Base-by-base conservation (phyloP, 2,113 vertebrate species). In the Channa argus region DNA sequence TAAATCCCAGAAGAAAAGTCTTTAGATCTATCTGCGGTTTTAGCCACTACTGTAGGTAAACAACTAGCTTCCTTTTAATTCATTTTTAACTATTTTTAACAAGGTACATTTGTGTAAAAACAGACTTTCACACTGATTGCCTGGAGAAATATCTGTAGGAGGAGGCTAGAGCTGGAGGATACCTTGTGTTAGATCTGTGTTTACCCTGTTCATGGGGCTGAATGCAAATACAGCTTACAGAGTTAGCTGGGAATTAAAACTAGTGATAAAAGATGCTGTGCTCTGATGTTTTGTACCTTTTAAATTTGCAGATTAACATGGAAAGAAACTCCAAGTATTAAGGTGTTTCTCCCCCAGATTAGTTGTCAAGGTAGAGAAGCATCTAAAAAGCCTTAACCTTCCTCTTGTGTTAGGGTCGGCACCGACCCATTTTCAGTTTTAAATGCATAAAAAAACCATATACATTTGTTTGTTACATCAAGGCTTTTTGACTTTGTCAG, bases 61-160 rank as follows among this genome's bases (percentile, higher is more conserved):
- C 71, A 83, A 34, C 72, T 14, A 37, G 54, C 55, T 49, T 69
- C 45, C 39, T 63, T 85, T 79, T 61, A 63, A 75, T 79, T 49
- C 13, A 80, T 71, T 68, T 76, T 78, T 80, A 72, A 88, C 43
- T 61, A 43, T 56, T 71, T 71, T 52, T 61, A 77, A 79, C 63
- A 52, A 83, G 74, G 39, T 74, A 15, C 12, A 15, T 69, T 34
- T 34, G 38, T 64, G 54, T 2, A 9, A 51, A 46, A 63, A n/a
- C 24, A 24, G 70, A 14, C 37, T 3, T 50, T 43, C 56, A n/a
- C 43, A 1, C 63, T 0, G 3, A 33, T 37, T 58, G 81, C 84
- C 85, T 45, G 64, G 12, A 71, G 73, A 73, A 8, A 64, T 54
- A 52, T 79, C 51, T 63, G 58, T 5, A 9, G 50, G 49, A 65